Evolutionary conservation across 2,888 invertebrate species (phyloP).

Genomic region (Crossocerus cetratus): DNA sequence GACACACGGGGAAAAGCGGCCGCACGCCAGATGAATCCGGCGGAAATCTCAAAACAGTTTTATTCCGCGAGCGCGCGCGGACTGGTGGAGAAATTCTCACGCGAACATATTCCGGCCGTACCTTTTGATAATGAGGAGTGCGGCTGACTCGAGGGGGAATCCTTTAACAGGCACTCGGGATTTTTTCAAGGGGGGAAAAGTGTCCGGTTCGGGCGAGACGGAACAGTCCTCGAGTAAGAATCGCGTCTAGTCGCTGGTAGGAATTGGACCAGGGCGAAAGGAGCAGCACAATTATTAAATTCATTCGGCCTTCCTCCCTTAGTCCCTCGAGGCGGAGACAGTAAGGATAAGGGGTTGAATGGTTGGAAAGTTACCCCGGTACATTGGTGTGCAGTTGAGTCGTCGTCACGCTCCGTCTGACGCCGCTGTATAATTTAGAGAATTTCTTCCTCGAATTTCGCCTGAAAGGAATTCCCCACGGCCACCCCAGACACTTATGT

Average conservation of each 20-base stretch:
- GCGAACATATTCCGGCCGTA: too few relatives aligned
- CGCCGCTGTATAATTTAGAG: constrained; percentile 22
- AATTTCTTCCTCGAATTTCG: constrained; percentile 29
- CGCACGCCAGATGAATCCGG: too few relatives aligned
- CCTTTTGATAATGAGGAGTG: too few relatives aligned
- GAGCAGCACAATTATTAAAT: constrained; percentile 22
- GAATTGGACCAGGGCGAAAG: not conserved
- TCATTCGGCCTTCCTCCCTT: not conserved
- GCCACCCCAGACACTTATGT: not conserved
- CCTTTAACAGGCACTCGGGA: too few relatives aligned
- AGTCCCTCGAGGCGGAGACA: not conserved
- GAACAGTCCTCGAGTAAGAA: too few relatives aligned
- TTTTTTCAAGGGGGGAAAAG: too few relatives aligned
- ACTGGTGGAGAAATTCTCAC: too few relatives aligned
- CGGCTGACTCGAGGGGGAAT: too few relatives aligned
- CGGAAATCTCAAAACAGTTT: too few relatives aligned
- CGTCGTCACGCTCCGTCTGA: constrained; percentile 15
- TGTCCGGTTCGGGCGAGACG: too few relatives aligned
- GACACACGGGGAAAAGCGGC: constrained; percentile 4
- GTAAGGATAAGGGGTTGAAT: constrained; percentile 1
- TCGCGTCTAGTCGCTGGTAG: not conserved
- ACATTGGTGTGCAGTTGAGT: constrained; percentile 1
- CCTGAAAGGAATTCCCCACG: constrained; percentile 6
- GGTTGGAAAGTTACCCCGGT: constrained; percentile 1
- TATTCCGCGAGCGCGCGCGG: too few relatives aligned